These are phyloP conservation scores for Anagrus nilaparvatae DNA, from an alignment of 1,140 invertebrate genomes.

Conservation along the genomic window DNA sequence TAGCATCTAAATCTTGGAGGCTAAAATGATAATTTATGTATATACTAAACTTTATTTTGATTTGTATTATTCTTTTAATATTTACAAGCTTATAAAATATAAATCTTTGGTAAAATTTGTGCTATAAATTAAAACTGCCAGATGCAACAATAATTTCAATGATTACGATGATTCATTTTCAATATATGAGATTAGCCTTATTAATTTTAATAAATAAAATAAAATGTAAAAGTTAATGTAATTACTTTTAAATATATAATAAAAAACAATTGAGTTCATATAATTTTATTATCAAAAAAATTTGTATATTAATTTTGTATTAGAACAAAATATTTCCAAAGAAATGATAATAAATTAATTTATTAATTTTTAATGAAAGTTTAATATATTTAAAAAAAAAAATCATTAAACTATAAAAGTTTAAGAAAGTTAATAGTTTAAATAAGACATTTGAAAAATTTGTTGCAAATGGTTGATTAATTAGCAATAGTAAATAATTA, in stretches of 20 bases:
- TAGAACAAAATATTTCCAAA: background rate
- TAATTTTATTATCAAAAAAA: too few relatives aligned
- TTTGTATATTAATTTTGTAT: background rate
- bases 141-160: background rate
- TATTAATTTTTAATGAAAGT: background rate
- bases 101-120: background rate
- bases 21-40: conserved; percentile 34
- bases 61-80: background rate
- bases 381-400: too few relatives aligned
- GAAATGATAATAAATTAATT: background rate
- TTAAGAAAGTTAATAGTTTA: background rate
- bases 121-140: background rate
- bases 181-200: background rate
- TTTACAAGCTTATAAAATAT: background rate
- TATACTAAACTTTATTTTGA: conserved; percentile 44
- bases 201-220: background rate
- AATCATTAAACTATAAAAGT: background rate
- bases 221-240: too few relatives aligned
- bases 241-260: too few relatives aligned
- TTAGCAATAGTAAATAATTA: conserved; percentile 14
- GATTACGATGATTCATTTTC: background rate
- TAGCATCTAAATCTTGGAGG: conserved; percentile 88
- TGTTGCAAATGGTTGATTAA: background rate
- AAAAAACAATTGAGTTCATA: too few relatives aligned
- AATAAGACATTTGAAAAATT: conserved; percentile 6